A percentile compares a stretch with the other conserved stretches of the same genome.
These are phyloP conservation scores for Holotrichia oblita DNA, from an alignment of 1,140 invertebrate genomes.

Conservation along the genomic window DNA sequence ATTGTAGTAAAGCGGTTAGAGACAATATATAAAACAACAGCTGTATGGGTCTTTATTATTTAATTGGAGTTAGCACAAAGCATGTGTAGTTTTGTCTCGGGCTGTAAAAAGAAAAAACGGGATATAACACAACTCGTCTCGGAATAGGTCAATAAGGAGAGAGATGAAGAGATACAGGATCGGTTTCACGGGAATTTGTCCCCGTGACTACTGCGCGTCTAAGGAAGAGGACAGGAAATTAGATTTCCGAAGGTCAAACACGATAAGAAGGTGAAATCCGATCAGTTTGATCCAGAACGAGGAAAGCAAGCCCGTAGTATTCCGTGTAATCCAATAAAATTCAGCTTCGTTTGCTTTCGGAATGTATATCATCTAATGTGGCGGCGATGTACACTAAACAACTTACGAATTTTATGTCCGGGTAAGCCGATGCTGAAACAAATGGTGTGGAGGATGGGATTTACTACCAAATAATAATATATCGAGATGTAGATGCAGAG, in stretches of 20 bases:
- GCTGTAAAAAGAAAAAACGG: neutral
- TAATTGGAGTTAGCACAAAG: neutral
- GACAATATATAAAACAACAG: too few relatives aligned
- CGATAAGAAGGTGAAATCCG: constrained; percentile 32
- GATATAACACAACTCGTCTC: neutral
- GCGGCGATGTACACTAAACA: constrained; percentile 6
- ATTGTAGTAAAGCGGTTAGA: too few relatives aligned
- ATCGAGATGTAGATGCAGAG: neutral
- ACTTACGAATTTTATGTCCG: neutral
- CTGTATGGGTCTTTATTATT: too few relatives aligned
- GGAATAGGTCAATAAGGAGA: neutral
- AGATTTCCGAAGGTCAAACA: constrained; percentile 33
- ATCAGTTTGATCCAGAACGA: constrained; percentile 24
- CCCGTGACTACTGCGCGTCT: neutral
- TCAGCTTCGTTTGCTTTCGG: neutral
- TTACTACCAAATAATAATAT: neutral
- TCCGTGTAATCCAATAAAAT: constrained; percentile 27
- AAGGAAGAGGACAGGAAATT: constrained; percentile 29
- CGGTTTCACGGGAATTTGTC: constrained; percentile 21
- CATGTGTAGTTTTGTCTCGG: neutral
- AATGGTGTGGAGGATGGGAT: neutral
- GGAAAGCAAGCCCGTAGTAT: constrained; percentile 14
- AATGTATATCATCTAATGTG: constrained; percentile 24
- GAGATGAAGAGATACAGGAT: neutral
- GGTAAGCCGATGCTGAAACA: neutral